phyloP scores from a whole-genome alignment of 1,140 invertebrate species.

The Maconellicoccus hirsutus region DNA sequence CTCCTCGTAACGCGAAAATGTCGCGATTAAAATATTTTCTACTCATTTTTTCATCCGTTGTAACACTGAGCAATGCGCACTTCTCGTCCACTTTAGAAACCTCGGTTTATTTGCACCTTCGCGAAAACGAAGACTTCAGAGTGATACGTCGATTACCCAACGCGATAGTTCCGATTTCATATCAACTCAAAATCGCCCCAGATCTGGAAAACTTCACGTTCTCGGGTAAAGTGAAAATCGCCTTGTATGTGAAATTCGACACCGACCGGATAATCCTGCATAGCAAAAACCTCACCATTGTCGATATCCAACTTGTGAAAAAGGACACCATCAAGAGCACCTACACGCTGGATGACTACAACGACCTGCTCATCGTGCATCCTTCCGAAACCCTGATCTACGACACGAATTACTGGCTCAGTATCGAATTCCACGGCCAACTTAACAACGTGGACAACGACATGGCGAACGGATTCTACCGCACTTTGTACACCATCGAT shows the following conservation, averaged over 20 bases:
- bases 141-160: constrained; percentile 49
- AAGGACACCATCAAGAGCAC: not conserved
- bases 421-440: constrained; percentile 19
- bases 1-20: too few species aligned
- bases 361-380: not conserved
- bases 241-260: not conserved
- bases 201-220: constrained; percentile 47
- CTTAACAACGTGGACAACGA: constrained; percentile 20
- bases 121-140: too few species aligned
- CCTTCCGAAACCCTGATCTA: not conserved
- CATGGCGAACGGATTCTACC: constrained; percentile 27
- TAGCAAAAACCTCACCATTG: constrained; percentile 13
- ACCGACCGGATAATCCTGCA: constrained; percentile 12
- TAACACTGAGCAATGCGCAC: too few species aligned
- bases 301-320: not conserved
- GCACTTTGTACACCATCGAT: too few species aligned
- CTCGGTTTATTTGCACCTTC: too few species aligned
- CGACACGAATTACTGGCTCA: not conserved
- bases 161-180: constrained; percentile 49
- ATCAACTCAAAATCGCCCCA: constrained; percentile 48
- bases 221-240: constrained; percentile 35
- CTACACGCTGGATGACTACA: not conserved
- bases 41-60: too few species aligned
- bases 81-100: too few species aligned
- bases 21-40: too few species aligned